Percentiles rank a stretch among this genome's conserved stretches.
Conservation (phyloP, 2,888 invertebrate species). For the Pseudolycoriella hygida region DNA sequence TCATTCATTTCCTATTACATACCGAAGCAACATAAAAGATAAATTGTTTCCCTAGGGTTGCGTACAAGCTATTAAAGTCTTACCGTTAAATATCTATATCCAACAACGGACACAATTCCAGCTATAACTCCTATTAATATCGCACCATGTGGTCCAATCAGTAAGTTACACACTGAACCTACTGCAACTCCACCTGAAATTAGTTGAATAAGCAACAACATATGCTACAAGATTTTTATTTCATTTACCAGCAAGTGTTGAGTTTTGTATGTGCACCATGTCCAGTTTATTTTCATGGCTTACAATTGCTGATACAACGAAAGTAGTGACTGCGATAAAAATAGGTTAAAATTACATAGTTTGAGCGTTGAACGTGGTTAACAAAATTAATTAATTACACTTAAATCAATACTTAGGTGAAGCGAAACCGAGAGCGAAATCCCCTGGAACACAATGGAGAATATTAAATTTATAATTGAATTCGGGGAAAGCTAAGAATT, state of each 20-base stretch:
- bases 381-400: no score
- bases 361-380: neutral
- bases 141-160: constrained; percentile 69
- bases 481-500: no score
- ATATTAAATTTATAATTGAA: no score
- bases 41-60: no score
- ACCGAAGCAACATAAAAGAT: no score
- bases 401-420: no score
- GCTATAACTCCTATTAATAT: constrained; percentile 61
- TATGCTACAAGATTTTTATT: no score
- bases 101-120: constrained; percentile 60
- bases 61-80: no score
- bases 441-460: no score
- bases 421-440: no score
- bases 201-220: no score
- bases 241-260: constrained; percentile 48
- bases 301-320: constrained; percentile 62
- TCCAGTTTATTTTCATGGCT: constrained; percentile 60
- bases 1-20: no score
- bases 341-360: constrained; percentile 27
- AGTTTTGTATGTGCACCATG: constrained; percentile 90
- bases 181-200: constrained; percentile 68
- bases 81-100: constrained; percentile 61
- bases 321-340: constrained; percentile 46
- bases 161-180: constrained; percentile 68